Evolutionary conservation across 2,797 vertebrate species (phyloP).

Genomic region (Setipinna tenuifilis): DNA sequence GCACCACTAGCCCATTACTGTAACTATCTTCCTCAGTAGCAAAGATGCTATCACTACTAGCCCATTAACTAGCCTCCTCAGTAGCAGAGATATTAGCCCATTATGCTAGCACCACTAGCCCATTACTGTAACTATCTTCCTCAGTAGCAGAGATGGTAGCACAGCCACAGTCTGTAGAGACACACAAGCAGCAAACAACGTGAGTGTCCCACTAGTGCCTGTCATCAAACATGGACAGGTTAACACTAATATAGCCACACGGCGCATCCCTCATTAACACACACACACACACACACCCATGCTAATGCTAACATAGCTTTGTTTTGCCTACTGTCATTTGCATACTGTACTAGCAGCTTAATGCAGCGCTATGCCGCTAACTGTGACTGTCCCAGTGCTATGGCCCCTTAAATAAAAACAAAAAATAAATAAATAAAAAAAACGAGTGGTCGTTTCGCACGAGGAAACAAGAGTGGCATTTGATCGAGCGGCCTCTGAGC

Average conservation of each 20-base stretch:
- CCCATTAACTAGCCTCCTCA: no score
- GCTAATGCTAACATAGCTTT: not conserved
- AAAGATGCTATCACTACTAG: not conserved
- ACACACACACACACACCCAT: not conserved
- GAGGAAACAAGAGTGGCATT: constrained; percentile 55
- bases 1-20: no score
- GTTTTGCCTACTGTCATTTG: no score
- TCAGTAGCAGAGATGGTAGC: no score
- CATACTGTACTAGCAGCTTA: no score
- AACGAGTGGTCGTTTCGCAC: constrained; percentile 40
- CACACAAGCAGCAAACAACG: no score
- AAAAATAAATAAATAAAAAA: no score
- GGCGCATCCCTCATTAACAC: no score
- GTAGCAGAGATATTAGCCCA: no score
- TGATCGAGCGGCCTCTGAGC: constrained; percentile 55
- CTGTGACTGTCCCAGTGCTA: not conserved
- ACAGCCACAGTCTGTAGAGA: no score
- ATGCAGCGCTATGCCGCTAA: not conserved
- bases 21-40: not conserved
- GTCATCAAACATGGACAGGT: not conserved
- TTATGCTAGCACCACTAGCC: no score
- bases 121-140: not conserved
- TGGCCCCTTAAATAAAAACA: constrained; percentile 46
- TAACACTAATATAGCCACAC: not conserved
- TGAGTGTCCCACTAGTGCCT: no score